Conservation (phyloP, 2,797 vertebrate genomes). For the Molossus molossus region DNA sequence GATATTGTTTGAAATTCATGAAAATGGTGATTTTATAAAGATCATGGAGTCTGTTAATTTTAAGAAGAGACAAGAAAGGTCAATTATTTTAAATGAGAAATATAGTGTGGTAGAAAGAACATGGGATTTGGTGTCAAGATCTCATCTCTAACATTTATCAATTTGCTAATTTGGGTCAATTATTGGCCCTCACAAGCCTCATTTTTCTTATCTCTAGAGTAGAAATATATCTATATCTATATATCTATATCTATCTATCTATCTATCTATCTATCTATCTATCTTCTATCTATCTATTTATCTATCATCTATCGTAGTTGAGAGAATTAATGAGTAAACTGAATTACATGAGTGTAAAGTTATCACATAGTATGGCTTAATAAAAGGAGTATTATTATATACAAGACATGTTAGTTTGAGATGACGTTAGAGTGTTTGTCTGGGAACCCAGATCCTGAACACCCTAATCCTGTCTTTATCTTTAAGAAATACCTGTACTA, state of each 20-base stretch:
- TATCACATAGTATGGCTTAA: not conserved
- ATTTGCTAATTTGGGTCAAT: not conserved
- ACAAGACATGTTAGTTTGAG: not conserved
- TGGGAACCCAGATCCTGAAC: not conserved
- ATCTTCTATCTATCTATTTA: too few relatives aligned
- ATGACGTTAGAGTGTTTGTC: not conserved
- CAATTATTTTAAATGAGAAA: conserved; percentile 54
- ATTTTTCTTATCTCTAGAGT: not conserved
- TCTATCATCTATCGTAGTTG: not conserved
- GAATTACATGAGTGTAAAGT: not conserved
- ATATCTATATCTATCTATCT: too few relatives aligned
- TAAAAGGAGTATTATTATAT: not conserved
- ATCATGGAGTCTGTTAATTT: not conserved
- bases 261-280: too few relatives aligned
- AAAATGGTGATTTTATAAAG: not conserved
- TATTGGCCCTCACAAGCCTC: not conserved
- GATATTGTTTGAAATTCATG: not conserved
- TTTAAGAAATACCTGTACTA: not conserved
- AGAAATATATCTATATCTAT: not conserved
- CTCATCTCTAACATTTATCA: conserved; percentile 12
- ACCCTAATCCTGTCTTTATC: not conserved
- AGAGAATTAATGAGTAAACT: not conserved
- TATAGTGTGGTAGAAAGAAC: not conserved
- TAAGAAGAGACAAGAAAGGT: not conserved
- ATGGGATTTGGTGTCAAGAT: not conserved